Evolutionary conservation across 2,113 vertebrate species (phyloP).

Genomic region (Austrofundulus limnaeus): DNA sequence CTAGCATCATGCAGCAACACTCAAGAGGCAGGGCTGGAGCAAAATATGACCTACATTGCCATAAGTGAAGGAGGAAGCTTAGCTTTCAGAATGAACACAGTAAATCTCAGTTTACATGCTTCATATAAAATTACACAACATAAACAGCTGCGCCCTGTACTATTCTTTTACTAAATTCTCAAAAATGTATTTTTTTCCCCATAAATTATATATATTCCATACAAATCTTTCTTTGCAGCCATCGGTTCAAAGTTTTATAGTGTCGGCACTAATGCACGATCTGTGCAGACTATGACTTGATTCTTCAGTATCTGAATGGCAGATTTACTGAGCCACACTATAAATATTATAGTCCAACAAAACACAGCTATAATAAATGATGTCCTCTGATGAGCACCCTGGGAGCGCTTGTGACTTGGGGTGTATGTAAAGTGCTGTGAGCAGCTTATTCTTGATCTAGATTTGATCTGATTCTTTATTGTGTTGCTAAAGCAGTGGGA

Average conservation of each 20-base stretch:
- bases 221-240: no score
- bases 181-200: background rate
- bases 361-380: conserved; percentile 27
- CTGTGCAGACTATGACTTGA: conserved; percentile 12
- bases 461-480: conserved; percentile 62
- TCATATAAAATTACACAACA: conserved; percentile 3
- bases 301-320: conserved; percentile 22
- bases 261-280: conserved; percentile 1
- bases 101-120: conserved; percentile 12
- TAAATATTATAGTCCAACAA: conserved; percentile 17
- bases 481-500: conserved; percentile 41
- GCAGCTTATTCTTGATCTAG: conserved; percentile 54
- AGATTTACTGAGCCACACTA: conserved; percentile 1
- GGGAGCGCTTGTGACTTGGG: conserved; percentile 13
- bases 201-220: background rate
- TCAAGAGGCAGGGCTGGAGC: conserved; percentile 62
- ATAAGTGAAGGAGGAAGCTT: conserved; percentile 52
- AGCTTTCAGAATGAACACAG: conserved; percentile 50
- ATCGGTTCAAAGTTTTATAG: conserved; percentile 10
- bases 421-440: conserved; percentile 21
- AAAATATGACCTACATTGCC: conserved; percentile 78
- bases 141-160: background rate
- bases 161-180: background rate
- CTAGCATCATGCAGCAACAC: conserved; percentile 58
- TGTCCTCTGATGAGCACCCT: conserved; percentile 8